Conservation (phyloP, 2,888 invertebrate species). For the Carterocephalus palaemon region DNA sequence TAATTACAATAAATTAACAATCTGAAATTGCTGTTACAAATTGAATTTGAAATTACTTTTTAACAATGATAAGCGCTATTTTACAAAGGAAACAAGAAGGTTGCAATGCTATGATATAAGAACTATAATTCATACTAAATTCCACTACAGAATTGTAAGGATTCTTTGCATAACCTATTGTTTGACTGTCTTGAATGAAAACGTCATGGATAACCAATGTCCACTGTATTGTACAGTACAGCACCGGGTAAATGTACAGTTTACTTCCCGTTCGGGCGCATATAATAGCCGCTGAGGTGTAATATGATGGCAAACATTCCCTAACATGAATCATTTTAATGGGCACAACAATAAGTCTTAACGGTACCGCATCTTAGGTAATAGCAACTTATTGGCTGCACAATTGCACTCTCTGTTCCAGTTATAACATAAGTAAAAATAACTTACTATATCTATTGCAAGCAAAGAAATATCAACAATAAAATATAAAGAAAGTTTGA, state of each 20-base stretch:
- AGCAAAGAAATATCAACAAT: constrained; percentile 69
- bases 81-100: neutral
- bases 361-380: constrained; percentile 29
- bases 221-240: constrained; percentile 1
- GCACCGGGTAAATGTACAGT: constrained; percentile 33
- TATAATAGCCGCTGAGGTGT: constrained; percentile 52
- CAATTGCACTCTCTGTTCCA: constrained; percentile 43
- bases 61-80: neutral
- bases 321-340: constrained; percentile 68
- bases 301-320: constrained; percentile 66
- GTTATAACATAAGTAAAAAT: constrained; percentile 51
- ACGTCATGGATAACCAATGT: constrained; percentile 24
- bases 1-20: too few relatives aligned
- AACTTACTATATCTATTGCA: constrained; percentile 48
- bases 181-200: constrained; percentile 18
- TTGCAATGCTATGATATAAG: neutral
- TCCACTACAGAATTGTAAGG: constrained; percentile 26
- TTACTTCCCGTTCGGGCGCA: constrained; percentile 54
- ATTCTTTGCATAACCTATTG: constrained; percentile 37
- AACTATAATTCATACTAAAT: constrained; percentile 18
- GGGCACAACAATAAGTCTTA: constrained; percentile 43
- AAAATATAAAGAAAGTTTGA: too few relatives aligned
- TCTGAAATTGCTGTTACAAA: too few relatives aligned
- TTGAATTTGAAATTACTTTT: too few relatives aligned
- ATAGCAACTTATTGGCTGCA: constrained; percentile 32